Conservation (phyloP, 2,113 vertebrate species). For the Takifugu bimaculatus region DNA sequence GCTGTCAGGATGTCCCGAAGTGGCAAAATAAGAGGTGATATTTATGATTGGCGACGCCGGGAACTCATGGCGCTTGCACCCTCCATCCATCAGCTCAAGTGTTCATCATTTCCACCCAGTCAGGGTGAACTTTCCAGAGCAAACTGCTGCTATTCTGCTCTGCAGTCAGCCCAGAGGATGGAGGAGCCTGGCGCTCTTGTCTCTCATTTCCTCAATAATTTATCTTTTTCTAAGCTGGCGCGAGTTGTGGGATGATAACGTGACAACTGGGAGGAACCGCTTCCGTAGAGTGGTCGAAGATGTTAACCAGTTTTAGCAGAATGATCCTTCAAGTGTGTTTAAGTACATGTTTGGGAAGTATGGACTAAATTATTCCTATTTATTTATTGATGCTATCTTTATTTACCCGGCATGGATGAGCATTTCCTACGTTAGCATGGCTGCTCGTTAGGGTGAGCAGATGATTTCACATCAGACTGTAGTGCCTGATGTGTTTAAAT, state of each 20-base stretch:
- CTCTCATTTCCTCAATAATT: constrained; percentile 46
- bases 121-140: constrained; percentile 39
- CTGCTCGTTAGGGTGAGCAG: too few species aligned
- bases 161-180: constrained; percentile 4
- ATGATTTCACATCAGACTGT: too few species aligned
- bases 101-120: constrained; percentile 35
- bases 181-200: constrained; percentile 8
- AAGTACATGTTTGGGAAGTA: too few species aligned
- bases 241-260: constrained; percentile 1
- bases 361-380: neutral
- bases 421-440: too few species aligned
- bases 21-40: constrained; percentile 24
- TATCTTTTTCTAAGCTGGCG: constrained; percentile 26
- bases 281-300: too few species aligned
- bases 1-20: constrained; percentile 26
- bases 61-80: constrained; percentile 15
- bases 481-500: neutral
- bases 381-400: neutral
- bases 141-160: constrained; percentile 14
- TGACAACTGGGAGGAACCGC: too few species aligned
- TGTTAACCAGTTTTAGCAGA: too few species aligned
- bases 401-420: too few species aligned
- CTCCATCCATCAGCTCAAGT: constrained; percentile 46
- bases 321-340: too few species aligned
- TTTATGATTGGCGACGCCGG: constrained; percentile 37